Evolutionary conservation across 1,140 invertebrate genomes (phyloP).

Genomic region (Hesperophylax magnus): DNA sequence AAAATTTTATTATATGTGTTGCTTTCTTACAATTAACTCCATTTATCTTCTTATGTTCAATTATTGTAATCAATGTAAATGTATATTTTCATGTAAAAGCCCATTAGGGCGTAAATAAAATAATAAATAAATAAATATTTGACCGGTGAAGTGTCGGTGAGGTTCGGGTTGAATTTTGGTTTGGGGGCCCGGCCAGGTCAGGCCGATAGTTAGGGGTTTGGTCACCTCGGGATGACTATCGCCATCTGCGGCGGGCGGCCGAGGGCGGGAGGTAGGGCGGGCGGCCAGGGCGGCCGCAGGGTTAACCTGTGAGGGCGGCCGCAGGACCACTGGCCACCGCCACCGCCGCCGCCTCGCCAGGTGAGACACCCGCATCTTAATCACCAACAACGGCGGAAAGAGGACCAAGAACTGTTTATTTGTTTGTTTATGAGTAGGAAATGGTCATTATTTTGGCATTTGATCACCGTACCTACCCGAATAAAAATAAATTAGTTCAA

Average conservation of each 20-base stretch:
- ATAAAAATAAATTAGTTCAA: no score
- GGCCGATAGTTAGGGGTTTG: conserved; percentile 58
- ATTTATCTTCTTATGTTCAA: no score
- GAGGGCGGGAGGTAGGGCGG: conserved; percentile 43
- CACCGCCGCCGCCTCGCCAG: conserved; percentile 3
- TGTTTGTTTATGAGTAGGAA: no score
- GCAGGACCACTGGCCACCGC: conserved; percentile 12
- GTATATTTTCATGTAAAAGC: no score
- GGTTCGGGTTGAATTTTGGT: conserved; percentile 42
- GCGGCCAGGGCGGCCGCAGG: neutral
- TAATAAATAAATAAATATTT: no score
- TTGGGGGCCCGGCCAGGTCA: conserved; percentile 14
- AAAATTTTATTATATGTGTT: no score
- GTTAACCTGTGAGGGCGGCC: conserved; percentile 33
- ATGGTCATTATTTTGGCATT: no score
- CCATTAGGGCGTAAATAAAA: no score
- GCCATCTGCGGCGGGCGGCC: conserved; percentile 50
- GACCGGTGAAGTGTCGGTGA: conserved; percentile 26
- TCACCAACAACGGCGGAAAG: conserved; percentile 17
- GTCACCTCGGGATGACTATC: conserved; percentile 51
- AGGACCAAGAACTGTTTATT: no score
- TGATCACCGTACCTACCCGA: no score
- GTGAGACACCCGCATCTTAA: conserved; percentile 9
- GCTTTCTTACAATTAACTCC: no score
- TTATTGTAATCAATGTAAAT: no score